phyloP scores from a whole-genome alignment of 2,888 invertebrate species.

The Hymenopus coronatus region DNA sequence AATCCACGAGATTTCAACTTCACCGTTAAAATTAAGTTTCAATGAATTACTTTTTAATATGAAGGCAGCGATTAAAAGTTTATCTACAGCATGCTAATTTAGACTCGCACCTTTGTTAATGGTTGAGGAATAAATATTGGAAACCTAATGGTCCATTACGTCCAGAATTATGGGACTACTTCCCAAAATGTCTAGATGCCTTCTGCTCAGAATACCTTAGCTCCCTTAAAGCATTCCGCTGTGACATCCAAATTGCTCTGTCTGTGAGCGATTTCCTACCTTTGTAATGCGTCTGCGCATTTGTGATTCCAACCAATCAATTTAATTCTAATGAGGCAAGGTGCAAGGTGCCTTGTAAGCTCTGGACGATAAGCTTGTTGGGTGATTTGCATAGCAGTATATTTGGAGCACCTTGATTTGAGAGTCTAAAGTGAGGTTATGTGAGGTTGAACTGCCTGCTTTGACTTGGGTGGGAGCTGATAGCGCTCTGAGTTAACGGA shows the following conservation, averaged over 20 bases:
- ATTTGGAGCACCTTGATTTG: neutral
- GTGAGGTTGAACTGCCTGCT: neutral
- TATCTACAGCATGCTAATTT: too few species aligned
- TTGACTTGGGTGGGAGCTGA: neutral
- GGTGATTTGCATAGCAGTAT: neutral
- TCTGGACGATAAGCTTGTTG: neutral
- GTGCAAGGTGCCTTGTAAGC: neutral
- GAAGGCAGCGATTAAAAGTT: too few species aligned
- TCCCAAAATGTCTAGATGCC: neutral
- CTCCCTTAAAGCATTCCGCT: neutral
- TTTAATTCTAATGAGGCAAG: neutral
- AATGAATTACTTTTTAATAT: too few species aligned
- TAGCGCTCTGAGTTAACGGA: neutral
- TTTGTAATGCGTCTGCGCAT: neutral
- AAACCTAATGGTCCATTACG: neutral
- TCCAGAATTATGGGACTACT: neutral
- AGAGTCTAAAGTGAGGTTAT: neutral
- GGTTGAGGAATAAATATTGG: neutral
- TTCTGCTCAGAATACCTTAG: neutral
- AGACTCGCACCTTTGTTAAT: too few species aligned
- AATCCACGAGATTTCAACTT: too few species aligned
- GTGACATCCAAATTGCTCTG: neutral
- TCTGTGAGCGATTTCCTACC: neutral
- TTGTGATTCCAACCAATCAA: neutral
- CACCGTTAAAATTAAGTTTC: too few species aligned